phyloP scores from a whole-genome alignment of 2,888 invertebrate species.

The Pimpla rufipes region DNA sequence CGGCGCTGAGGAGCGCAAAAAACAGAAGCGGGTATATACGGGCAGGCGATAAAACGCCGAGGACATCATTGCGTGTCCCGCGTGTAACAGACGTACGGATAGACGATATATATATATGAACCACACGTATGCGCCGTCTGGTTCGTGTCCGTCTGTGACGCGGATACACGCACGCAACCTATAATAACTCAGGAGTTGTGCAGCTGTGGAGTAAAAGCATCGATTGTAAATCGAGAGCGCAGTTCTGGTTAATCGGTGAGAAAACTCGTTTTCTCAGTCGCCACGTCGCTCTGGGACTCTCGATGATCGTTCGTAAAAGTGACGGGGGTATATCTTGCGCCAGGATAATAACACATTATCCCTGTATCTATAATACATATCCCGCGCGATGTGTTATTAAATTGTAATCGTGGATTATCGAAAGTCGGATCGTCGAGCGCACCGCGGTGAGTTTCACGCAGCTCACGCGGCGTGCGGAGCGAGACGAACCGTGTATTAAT shows the following conservation, averaged over 20 bases:
- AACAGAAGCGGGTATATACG: constrained; percentile 24
- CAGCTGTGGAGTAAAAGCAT: constrained; percentile 60
- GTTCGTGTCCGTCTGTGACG: constrained; percentile 14
- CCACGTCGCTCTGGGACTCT: constrained; percentile 46
- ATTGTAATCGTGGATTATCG: constrained; percentile 61
- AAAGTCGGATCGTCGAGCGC: constrained; percentile 34
- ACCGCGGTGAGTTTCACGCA: neutral
- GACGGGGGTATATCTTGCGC: constrained; percentile 25
- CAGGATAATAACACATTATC: constrained; percentile 58
- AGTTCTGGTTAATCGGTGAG: constrained; percentile 61
- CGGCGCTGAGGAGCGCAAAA: neutral
- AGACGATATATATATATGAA: neutral
- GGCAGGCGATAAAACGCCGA: constrained; percentile 22
- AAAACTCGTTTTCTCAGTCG: constrained; percentile 62
- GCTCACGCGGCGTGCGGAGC: neutral
- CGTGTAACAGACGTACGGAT: constrained; percentile 12
- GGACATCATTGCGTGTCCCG: constrained; percentile 9
- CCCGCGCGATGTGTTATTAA: constrained; percentile 53
- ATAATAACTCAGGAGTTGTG: constrained; percentile 29
- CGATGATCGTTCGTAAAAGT: constrained; percentile 57
- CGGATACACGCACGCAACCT: constrained; percentile 30
- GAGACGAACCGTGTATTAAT: constrained; percentile 7
- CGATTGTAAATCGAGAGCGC: constrained; percentile 66
- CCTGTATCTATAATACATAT: constrained; percentile 29
- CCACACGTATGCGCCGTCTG: constrained; percentile 1